Conservation (phyloP, 2,888 invertebrate genomes). For the Oscheius sp. region DNA sequence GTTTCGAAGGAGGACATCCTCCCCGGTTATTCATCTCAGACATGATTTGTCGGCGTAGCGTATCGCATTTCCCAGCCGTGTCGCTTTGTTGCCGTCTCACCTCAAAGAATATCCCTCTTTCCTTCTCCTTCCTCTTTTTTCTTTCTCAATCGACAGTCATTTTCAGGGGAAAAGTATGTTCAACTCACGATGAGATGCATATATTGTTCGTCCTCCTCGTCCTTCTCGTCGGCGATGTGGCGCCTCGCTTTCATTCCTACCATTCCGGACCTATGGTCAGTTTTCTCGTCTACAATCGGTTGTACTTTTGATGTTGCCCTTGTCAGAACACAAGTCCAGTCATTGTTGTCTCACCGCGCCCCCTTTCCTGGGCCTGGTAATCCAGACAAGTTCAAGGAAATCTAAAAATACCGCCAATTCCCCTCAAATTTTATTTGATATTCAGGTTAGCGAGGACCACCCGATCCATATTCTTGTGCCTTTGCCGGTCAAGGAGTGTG, state of each 20-base stretch:
- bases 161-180: conserved; percentile 2
- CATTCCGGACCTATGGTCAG: too few relatives aligned
- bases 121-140: background rate
- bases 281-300: too few relatives aligned
- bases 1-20: background rate
- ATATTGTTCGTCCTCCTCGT: conserved; percentile 5
- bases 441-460: conserved; percentile 42
- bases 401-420: background rate
- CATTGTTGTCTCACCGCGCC: background rate
- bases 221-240: conserved; percentile 12
- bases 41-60: background rate
- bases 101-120: background rate
- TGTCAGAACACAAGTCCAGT: too few relatives aligned
- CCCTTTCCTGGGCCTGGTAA: too few relatives aligned
- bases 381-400: too few relatives aligned
- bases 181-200: conserved; percentile 11
- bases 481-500: conserved; percentile 50
- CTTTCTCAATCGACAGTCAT: background rate
- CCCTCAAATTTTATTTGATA: too few relatives aligned
- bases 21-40: background rate
- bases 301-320: too few relatives aligned
- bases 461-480: conserved; percentile 68
- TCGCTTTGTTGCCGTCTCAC: conserved; percentile 3
- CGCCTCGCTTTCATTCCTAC: background rate
- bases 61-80: conserved; percentile 21